Evolutionary conservation across 2,888 invertebrate genomes (phyloP).

Genomic region (Agrochola litura): DNA sequence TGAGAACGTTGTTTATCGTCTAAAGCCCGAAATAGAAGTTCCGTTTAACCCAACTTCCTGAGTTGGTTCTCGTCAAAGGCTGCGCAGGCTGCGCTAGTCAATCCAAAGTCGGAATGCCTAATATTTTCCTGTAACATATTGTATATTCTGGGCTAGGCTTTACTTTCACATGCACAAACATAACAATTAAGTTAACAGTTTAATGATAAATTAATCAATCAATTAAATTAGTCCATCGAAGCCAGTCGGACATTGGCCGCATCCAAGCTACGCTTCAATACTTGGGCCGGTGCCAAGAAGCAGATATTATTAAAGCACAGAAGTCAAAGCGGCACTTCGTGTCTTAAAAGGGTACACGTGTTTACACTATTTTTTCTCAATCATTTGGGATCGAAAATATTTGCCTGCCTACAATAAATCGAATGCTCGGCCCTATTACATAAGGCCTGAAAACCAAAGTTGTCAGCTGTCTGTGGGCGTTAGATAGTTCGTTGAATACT

Average conservation of each 20-base stretch:
- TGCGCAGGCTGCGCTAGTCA: neutral
- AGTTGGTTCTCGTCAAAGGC: neutral
- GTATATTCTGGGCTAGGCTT: neutral
- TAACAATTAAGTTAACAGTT: neutral
- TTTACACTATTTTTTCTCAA: constrained; percentile 23
- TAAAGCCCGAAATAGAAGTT: constrained; percentile 17
- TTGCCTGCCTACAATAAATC: constrained; percentile 14
- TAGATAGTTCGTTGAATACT: constrained; percentile 1
- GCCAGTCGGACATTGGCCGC: constrained; percentile 1
- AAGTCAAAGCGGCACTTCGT: constrained; percentile 23
- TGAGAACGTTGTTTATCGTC: constrained; percentile 21
- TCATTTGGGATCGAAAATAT: constrained; percentile 23
- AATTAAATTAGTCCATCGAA: constrained; percentile 4
- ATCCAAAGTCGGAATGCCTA: constrained; percentile 11
- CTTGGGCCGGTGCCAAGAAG: constrained; percentile 34
- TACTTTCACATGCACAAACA: neutral
- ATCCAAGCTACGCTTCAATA: constrained; percentile 1
- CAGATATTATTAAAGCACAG: constrained; percentile 33
- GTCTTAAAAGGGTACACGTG: constrained; percentile 19
- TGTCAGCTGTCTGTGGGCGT: neutral
- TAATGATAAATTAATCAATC: constrained; percentile 5
- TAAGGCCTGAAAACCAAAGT: constrained; percentile 1
- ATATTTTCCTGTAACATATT: neutral
- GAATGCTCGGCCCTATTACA: constrained; percentile 4
- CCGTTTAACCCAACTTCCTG: neutral